These are phyloP conservation scores for Stylophora pistillata DNA, from an alignment of 64 coral and sea anemone genomes.

Conservation along the genomic window DNA sequence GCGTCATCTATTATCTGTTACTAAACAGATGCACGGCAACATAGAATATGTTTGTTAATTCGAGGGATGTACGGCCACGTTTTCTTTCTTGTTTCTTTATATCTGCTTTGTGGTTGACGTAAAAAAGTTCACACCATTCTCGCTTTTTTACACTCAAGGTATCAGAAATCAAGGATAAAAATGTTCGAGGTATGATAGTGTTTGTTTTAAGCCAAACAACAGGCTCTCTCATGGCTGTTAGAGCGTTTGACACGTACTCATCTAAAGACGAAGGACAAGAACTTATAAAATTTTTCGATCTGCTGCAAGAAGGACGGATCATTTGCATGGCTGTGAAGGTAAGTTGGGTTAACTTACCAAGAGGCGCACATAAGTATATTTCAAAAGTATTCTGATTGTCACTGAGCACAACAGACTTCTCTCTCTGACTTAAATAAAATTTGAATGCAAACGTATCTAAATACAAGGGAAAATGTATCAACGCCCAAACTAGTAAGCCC, in stretches of 20 bases:
- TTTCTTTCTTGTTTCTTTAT: too few relatives aligned
- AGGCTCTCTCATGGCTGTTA: conserved; percentile 62
- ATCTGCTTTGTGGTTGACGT: too few relatives aligned
- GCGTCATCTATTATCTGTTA: neutral
- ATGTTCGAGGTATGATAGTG: conserved; percentile 29
- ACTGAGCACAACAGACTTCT: neutral
- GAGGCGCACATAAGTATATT: neutral
- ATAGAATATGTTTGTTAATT: too few relatives aligned
- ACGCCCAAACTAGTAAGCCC: too few relatives aligned
- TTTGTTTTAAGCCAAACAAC: conserved; percentile 73
- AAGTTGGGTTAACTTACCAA: neutral
- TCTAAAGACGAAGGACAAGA: conserved; percentile 19
- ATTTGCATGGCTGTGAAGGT: conserved; percentile 71
- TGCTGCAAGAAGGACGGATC: conserved; percentile 55
- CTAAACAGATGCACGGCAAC: neutral
- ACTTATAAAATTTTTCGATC: conserved; percentile 48
- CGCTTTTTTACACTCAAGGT: conserved; percentile 17
- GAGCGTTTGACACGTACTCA: conserved; percentile 67
- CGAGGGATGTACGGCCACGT: too few relatives aligned
- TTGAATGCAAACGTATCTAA: too few relatives aligned
- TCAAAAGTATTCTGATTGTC: too few relatives aligned
- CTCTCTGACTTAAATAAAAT: too few relatives aligned
- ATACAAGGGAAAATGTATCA: too few relatives aligned
- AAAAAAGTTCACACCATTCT: too few relatives aligned
- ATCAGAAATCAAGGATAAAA: neutral